Evolutionary conservation across 2,888 invertebrate genomes (phyloP), one percentile per base, ranked within the genome.

Genomic region (Caenorhabditis afra): DNA sequence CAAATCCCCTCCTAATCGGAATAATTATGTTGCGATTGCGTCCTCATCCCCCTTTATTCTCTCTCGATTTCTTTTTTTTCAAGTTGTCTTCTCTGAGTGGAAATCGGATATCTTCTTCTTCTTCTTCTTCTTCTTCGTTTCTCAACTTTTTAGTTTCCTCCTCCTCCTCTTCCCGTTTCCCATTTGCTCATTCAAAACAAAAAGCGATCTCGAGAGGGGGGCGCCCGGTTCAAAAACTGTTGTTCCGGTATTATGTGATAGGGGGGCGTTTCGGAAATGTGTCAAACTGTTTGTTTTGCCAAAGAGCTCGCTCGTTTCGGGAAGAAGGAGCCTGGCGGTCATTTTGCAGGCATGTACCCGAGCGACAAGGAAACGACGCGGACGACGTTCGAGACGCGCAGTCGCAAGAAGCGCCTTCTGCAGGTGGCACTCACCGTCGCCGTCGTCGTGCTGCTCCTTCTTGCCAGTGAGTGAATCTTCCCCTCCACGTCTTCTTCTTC

Each of bases 341-440:
- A 55, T n/a, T 57, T 37, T 77, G 14, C 67, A 78, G 78, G 67
- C 57, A 78, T 78, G 78, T 78, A 62, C 45, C 76, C 76, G 45
- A 73, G 37, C 49, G 67, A 78, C 55, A 77, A 76, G 35, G 73
- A 41, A n/a, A 22, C 57, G 45, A 29, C 50, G 22, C 45, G 68
- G 50, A 79, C 71, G 18, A 77, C 70, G 23, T 74, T 65, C 45
- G 79, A 74, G 57, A 64, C 76, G 61, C 62, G 61, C 47, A 77
- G 59, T 45, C 71, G 73, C 18, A 73, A 68, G 49, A 76, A 77
- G 23, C 55, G 77, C 20, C 47, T 68, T 14, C 23, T 65, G 10
- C 61, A 67, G 10, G 57, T 64, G 14, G 76, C 58, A 3, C 20
- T 39, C 20, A 65, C 58, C 10, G 18, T 82, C 20, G 29, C 45